phyloP scores from a whole-genome alignment of 2,797 vertebrate species.

The Otolemur crassicaudatus region DNA sequence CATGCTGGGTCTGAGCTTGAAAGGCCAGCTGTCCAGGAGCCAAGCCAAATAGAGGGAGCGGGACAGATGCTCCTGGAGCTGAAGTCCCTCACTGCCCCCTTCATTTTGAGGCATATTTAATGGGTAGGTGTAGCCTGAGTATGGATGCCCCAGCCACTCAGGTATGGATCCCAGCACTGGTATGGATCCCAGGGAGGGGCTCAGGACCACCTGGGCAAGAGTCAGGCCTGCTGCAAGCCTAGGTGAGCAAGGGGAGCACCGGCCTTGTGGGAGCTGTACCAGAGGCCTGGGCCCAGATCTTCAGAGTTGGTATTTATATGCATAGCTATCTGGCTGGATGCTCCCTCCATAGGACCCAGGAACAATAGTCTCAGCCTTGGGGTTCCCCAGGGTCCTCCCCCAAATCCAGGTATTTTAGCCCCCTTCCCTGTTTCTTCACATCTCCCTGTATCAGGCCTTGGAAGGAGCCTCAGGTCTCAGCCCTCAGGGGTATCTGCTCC shows the following conservation, averaged over 20 bases:
- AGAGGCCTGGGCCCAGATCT: background rate
- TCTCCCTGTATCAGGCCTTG: background rate
- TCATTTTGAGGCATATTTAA: background rate
- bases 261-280: background rate
- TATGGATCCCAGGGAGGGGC: no score
- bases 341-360: background rate
- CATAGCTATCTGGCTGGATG: background rate
- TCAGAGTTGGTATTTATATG: background rate
- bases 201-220: background rate
- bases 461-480: background rate
- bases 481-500: slow-evolving; percentile 49
- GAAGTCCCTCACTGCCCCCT: background rate
- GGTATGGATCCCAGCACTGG: background rate
- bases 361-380: background rate
- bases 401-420: background rate
- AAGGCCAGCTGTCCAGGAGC: background rate
- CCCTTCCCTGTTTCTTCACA: background rate
- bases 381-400: background rate
- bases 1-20: background rate
- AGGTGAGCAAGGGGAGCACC: background rate
- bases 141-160: background rate
- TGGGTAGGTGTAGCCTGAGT: background rate
- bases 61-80: background rate
- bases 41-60: slow-evolving; percentile 33
- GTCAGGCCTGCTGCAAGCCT: background rate